Percentiles rank a stretch among this genome's conserved stretches.
phyloP scores from a whole-genome alignment of 2,113 vertebrate genomes.

The Ceyx cyanopectus region DNA sequence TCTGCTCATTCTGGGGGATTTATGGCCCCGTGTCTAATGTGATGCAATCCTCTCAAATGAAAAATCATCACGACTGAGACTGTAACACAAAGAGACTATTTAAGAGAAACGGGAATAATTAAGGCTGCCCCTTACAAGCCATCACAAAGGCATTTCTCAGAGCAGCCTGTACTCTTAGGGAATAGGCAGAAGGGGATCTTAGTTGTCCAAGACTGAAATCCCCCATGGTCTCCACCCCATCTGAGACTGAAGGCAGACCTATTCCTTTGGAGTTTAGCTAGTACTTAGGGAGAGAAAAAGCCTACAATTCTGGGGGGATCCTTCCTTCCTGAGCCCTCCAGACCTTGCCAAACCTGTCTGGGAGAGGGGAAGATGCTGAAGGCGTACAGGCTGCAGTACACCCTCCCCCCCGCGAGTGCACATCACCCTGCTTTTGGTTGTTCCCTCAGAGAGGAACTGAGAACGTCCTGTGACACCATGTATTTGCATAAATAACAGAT shows the following conservation, averaged over 20 bases:
- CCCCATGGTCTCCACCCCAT: background rate
- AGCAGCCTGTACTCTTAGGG: conserved; percentile 24
- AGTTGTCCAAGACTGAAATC: conserved; percentile 35
- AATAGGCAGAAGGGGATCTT: conserved; percentile 57
- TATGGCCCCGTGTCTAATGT: conserved; percentile 52
- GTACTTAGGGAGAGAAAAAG: background rate
- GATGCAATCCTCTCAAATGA: conserved; percentile 65
- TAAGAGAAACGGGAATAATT: conserved; percentile 68
- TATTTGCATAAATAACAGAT: conserved; percentile 9
- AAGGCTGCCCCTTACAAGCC: conserved; percentile 54
- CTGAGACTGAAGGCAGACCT: background rate
- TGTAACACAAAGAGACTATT: conserved; percentile 63
- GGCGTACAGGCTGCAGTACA: background rate
- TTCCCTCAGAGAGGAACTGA: background rate
- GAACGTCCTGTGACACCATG: background rate
- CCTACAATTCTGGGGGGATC: background rate
- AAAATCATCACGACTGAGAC: conserved; percentile 64
- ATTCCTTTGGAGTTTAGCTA: background rate
- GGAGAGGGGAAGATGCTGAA: background rate
- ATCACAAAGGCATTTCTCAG: conserved; percentile 66
- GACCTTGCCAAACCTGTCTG: background rate
- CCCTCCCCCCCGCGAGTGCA: accelerated
- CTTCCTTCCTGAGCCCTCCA: background rate
- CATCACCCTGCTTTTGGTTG: background rate
- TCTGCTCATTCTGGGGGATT: conserved; percentile 5